Evolutionary conservation across 2,888 invertebrate genomes (phyloP).

Genomic region (Acronicta alni): DNA sequence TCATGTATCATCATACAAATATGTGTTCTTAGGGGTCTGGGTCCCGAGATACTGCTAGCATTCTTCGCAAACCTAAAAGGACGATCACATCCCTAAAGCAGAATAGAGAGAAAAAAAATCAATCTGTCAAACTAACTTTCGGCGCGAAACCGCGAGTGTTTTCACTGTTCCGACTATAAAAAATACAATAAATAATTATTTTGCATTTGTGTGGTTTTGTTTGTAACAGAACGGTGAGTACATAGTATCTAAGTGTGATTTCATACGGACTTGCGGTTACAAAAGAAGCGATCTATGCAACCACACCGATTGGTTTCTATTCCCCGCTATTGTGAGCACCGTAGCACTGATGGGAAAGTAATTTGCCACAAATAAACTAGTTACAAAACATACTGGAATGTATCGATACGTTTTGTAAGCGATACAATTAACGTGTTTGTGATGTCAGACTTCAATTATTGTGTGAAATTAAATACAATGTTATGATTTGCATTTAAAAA

Average conservation of each 20-base stretch:
- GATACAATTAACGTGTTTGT: slow-evolving; percentile 49
- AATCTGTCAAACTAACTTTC: background rate
- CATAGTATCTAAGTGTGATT: slow-evolving; percentile 63
- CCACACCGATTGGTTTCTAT: slow-evolving; percentile 76
- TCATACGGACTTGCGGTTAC: slow-evolving; percentile 75
- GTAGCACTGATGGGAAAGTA: slow-evolving; percentile 73
- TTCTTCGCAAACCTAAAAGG: background rate
- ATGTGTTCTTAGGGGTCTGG: too few relatives aligned
- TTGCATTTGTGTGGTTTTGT: background rate
- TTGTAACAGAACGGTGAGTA: slow-evolving; percentile 12
- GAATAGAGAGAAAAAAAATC: slow-evolving; percentile 1
- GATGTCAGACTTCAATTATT: slow-evolving; percentile 10
- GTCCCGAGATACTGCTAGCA: background rate
- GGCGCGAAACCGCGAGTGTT: slow-evolving; percentile 1
- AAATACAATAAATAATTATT: background rate
- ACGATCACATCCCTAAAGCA: background rate
- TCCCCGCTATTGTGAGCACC: slow-evolving; percentile 60
- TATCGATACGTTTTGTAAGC: slow-evolving; percentile 61
- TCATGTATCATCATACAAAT: too few relatives aligned
- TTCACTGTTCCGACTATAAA: background rate
- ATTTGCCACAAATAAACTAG: slow-evolving; percentile 67
- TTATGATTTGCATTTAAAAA: background rate
- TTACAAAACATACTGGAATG: slow-evolving; percentile 63
- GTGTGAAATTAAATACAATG: slow-evolving; percentile 6
- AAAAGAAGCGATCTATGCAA: slow-evolving; percentile 76